These are phyloP conservation scores for Ricordea florida DNA, from an alignment of 92 coral and sea anemone genomes.

Conservation along the genomic window DNA sequence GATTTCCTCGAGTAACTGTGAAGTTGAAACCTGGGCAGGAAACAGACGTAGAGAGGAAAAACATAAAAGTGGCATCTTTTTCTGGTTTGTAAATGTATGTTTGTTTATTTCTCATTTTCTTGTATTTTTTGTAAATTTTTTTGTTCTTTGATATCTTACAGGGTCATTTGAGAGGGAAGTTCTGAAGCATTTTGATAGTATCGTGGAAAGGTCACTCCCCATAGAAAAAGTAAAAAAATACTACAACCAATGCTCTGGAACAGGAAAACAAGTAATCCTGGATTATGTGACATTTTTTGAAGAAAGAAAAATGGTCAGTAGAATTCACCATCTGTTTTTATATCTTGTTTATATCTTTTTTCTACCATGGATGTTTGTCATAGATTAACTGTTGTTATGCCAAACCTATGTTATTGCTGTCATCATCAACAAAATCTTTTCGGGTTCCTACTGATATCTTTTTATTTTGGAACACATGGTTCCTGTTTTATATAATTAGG, in stretches of 20 bases:
- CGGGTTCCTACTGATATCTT: too few relatives aligned
- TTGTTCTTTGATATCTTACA: too few relatives aligned
- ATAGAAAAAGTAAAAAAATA: constrained; percentile 24
- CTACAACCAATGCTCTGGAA: constrained; percentile 23
- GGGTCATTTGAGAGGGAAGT: constrained; percentile 63
- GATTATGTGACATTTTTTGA: constrained; percentile 54
- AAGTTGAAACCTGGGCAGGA: background rate
- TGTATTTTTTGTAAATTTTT: too few relatives aligned
- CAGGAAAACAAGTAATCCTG: constrained; percentile 39
- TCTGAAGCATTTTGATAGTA: constrained; percentile 31
- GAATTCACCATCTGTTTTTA: too few relatives aligned
- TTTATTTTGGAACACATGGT: too few relatives aligned
- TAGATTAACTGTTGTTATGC: too few relatives aligned
- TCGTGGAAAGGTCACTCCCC: constrained; percentile 51
- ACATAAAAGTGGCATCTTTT: background rate
- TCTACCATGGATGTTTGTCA: too few relatives aligned
- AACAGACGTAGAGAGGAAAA: constrained; percentile 6
- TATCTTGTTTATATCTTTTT: too few relatives aligned
- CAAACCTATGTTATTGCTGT: too few relatives aligned
- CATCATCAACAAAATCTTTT: too few relatives aligned
- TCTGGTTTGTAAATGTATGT: constrained; percentile 3
- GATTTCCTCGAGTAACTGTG: background rate
- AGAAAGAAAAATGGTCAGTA: constrained; percentile 40
- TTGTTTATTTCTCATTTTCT: too few relatives aligned
- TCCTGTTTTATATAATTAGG: too few relatives aligned